Percentiles rank a stretch among this genome's conserved stretches.
Evolutionary conservation across 2,113 vertebrate genomes (phyloP).

Genomic region (Clarias gariepinus): DNA sequence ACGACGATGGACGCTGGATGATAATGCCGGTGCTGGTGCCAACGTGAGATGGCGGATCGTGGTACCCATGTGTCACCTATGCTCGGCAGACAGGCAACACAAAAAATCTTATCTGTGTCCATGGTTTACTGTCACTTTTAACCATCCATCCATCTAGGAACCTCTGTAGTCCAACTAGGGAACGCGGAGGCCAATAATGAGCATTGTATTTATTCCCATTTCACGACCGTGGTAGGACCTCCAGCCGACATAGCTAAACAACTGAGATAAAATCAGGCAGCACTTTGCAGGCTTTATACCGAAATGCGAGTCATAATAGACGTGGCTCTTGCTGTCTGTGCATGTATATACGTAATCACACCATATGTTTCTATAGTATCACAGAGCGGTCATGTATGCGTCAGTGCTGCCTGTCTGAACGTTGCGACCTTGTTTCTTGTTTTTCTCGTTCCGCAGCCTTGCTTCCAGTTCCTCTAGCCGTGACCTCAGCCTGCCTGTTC

Average conservation of each 20-base stretch:
- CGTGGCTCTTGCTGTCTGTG: not conserved
- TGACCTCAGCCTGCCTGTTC: conserved; percentile 61
- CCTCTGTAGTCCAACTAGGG: no score
- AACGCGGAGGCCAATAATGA: no score
- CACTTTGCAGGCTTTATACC: not conserved
- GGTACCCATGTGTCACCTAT: no score
- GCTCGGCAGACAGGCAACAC: no score
- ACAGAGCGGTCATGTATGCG: conserved; percentile 2
- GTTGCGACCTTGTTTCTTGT: conserved; percentile 50
- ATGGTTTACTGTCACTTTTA: not conserved
- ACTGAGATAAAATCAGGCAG: not conserved
- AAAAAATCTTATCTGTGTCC: no score
- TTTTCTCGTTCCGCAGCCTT: conserved; percentile 33
- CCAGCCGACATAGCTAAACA: not conserved
- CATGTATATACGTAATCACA: not conserved
- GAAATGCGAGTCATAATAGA: not conserved
- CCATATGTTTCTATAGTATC: conserved; percentile 6
- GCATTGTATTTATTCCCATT: no score
- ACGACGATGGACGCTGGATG: no score
- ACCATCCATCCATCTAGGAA: no score
- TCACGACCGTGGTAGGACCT: no score
- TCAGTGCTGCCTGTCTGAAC: not conserved
- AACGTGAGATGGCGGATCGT: no score
- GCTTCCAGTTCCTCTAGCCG: conserved; percentile 31
- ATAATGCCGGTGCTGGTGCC: no score